Evolutionary conservation across 2,888 invertebrate species (phyloP).

Genomic region (Saturnia japonica): DNA sequence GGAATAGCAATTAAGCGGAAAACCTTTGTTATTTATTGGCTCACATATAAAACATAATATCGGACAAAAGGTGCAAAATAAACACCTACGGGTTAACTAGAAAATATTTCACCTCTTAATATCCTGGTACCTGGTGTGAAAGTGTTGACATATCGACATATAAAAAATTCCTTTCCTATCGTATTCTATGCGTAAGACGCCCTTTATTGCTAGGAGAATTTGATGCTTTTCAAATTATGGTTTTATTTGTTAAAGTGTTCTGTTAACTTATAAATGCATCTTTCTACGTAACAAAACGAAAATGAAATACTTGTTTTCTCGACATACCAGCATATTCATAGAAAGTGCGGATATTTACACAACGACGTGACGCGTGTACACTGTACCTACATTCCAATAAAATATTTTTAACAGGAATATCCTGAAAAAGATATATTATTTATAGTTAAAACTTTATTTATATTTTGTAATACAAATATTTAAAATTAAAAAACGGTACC

Average conservation of each 20-base stretch:
- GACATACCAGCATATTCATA: neutral
- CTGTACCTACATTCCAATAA: no score
- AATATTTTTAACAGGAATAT: no score
- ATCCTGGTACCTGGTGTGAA: neutral
- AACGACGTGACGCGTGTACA: no score
- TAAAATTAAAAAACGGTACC: no score
- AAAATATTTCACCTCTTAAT: neutral
- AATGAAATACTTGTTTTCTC: neutral
- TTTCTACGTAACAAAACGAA: neutral
- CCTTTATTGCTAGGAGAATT: neutral
- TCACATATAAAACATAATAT: conserved; percentile 17
- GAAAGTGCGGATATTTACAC: neutral
- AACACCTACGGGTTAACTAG: neutral
- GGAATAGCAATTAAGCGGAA: conserved; percentile 62
- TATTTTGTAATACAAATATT: no score
- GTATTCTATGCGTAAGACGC: no score
- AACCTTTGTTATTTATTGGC: conserved; percentile 55
- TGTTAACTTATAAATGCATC: neutral
- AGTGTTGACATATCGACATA: neutral
- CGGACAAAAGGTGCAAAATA: neutral
- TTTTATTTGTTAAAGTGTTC: neutral
- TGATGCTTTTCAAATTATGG: neutral
- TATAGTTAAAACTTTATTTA: no score
- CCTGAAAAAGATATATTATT: no score
- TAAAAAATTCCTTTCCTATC: neutral